Evolutionary conservation across 2,113 vertebrate species (phyloP).

Genomic region (Rhinopithecus roxellana): DNA sequence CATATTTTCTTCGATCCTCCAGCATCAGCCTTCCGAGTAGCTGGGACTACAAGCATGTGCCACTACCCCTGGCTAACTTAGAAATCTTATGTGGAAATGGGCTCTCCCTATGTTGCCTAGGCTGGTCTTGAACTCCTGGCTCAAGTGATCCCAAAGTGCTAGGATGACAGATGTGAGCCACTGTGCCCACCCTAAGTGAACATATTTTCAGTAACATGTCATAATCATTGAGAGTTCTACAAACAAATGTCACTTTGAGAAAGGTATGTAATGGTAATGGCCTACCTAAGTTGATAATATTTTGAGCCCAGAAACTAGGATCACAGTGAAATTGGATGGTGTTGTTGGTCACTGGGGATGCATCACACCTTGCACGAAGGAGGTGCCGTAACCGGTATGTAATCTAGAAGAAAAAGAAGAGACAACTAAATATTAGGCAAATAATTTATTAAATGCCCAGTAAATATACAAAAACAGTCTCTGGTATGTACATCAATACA

Average conservation of each 20-base stretch:
- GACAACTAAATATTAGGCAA: background rate
- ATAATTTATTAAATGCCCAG: background rate
- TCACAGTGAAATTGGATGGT: conserved; percentile 90
- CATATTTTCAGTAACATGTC: background rate
- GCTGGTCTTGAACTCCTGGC: too few relatives aligned
- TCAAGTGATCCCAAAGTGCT: too few relatives aligned
- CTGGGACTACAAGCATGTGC: too few relatives aligned
- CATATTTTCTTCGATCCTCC: background rate
- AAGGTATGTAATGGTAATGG: background rate
- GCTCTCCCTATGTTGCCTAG: too few relatives aligned
- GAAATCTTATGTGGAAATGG: too few relatives aligned
- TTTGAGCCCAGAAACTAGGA: conserved; percentile 91
- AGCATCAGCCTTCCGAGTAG: too few relatives aligned
- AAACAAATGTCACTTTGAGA: background rate
- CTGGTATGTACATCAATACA: background rate
- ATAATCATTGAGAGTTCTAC: background rate
- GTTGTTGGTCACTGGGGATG: conserved; percentile 86
- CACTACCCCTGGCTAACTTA: too few relatives aligned
- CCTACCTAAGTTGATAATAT: conserved; percentile 90
- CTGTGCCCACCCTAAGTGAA: background rate
- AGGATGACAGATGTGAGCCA: too few relatives aligned
- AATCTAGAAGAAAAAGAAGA: conserved; percentile 81
- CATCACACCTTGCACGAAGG: conserved; percentile 88
- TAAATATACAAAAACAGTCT: background rate
- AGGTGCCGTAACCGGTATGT: conserved; percentile 86